Conservation (phyloP, 2,113 vertebrate genomes). For the Sarotherodon lohbergeri region DNA sequence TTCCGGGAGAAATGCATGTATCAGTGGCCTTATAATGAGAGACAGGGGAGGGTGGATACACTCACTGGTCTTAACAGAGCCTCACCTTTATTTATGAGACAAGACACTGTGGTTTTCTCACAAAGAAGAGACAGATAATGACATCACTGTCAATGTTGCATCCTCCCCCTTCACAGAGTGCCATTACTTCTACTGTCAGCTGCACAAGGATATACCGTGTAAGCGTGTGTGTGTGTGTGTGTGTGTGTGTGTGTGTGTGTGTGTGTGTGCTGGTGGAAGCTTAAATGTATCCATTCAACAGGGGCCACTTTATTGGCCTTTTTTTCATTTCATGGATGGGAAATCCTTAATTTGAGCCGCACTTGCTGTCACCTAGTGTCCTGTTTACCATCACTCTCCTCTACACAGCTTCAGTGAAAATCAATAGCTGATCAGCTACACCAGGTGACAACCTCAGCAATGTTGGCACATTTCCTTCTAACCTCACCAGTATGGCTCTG, state of each 20-base stretch:
- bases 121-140: conserved; percentile 60
- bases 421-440: conserved; percentile 40
- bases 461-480: conserved; percentile 3
- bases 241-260: not conserved
- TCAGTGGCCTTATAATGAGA: conserved; percentile 56
- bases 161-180: not conserved
- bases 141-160: conserved; percentile 56
- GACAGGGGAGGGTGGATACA: conserved; percentile 50
- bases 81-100: conserved; percentile 63
- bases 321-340: conserved; percentile 65
- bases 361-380: conserved; percentile 31
- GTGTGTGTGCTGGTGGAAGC: not conserved
- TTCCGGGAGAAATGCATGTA: conserved; percentile 35
- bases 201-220: not conserved
- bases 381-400: conserved; percentile 25
- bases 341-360: conserved; percentile 63
- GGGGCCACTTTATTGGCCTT: conserved; percentile 36
- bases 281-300: conserved; percentile 1
- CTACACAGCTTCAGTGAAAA: conserved; percentile 12
- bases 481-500: not conserved
- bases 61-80: conserved; percentile 41
- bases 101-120: conserved; percentile 46
- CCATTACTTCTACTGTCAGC: conserved; percentile 39
- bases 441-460: not conserved
- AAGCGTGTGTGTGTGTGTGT: not conserved